These are phyloP conservation scores for Dicyrtoma fusca DNA, from an alignment of 2,888 invertebrate genomes.

Conservation along the genomic window DNA sequence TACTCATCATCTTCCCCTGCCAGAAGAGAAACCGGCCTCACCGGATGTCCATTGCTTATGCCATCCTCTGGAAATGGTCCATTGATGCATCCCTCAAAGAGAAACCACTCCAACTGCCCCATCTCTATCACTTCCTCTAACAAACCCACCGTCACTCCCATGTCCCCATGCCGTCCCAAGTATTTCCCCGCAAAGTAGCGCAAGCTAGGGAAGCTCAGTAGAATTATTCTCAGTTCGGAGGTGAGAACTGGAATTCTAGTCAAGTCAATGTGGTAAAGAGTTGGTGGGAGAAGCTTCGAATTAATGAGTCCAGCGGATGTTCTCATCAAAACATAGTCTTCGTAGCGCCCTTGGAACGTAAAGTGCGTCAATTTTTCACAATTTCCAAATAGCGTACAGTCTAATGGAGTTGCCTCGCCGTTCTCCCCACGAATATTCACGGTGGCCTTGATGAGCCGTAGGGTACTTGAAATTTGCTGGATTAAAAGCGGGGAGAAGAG, in stretches of 20 bases:
- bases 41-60: slow-evolving; percentile 18
- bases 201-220: slow-evolving; percentile 3
- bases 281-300: neutral
- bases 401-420: slow-evolving; percentile 15
- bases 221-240: neutral
- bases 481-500: slow-evolving; percentile 9
- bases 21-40: neutral
- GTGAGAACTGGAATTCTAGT: slow-evolving; percentile 16
- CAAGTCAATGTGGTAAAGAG: slow-evolving; percentile 20
- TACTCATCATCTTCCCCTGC: neutral
- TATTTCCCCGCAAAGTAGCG: slow-evolving; percentile 29
- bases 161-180: slow-evolving; percentile 15
- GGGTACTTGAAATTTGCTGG: neutral
- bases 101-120: slow-evolving; percentile 19
- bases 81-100: slow-evolving; percentile 2
- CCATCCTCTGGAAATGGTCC: slow-evolving; percentile 19
- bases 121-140: slow-evolving; percentile 1
- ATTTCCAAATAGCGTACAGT: slow-evolving; percentile 1
- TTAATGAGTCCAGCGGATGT: slow-evolving; percentile 16
- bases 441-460: neutral
- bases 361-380: slow-evolving; percentile 12
- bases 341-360: slow-evolving; percentile 16
- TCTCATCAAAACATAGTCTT: slow-evolving; percentile 5
- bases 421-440: slow-evolving; percentile 9
- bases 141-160: slow-evolving; percentile 13